Conservation (phyloP, 30 jellyfish, hydroid and myxozoan species). For the Hydractinia echinata region DNA sequence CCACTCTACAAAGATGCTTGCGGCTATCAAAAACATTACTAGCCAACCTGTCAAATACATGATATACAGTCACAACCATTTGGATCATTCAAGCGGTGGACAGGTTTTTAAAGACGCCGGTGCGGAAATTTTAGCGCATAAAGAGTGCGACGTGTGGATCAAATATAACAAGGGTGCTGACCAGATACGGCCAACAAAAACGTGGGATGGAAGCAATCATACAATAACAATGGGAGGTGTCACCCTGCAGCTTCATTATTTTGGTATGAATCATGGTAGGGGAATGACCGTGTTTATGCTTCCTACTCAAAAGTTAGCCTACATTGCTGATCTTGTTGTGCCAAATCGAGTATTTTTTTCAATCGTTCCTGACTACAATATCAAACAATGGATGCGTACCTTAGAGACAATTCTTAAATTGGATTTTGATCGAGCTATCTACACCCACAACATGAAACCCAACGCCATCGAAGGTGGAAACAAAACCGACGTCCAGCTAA, state of each 20-base stretch:
- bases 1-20: no score
- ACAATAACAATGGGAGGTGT: background rate
- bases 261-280: background rate
- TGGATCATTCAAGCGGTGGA: background rate
- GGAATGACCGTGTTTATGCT: background rate
- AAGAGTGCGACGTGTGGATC: background rate
- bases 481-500: no score
- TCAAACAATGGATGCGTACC: background rate
- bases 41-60: background rate
- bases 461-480: no score
- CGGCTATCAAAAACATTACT: background rate
- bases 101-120: background rate
- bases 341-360: background rate
- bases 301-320: background rate
- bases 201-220: background rate
- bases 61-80: background rate
- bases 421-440: background rate
- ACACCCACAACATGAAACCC: background rate
- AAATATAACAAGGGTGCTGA: background rate
- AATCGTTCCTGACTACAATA: background rate
- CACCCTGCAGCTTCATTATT: background rate
- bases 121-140: background rate
- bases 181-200: background rate
- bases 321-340: background rate
- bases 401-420: background rate